phyloP scores from a whole-genome alignment of 2,888 invertebrate genomes.

The Serripes groenlandicus region DNA sequence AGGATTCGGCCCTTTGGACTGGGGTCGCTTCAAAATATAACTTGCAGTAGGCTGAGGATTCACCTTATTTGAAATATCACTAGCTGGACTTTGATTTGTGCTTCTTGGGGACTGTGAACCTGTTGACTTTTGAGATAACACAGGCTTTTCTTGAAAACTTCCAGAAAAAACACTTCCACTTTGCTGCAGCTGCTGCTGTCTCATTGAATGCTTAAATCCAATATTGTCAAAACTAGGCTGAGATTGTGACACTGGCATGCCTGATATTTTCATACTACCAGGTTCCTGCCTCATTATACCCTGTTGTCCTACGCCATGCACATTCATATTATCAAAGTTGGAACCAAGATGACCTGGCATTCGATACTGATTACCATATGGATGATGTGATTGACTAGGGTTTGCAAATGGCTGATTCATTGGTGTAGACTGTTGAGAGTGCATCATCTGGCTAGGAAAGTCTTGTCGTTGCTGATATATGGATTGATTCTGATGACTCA shows the following conservation, averaged over 20 bases:
- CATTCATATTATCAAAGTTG: neutral
- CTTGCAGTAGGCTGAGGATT: neutral
- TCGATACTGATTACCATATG: neutral
- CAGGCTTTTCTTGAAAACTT: neutral
- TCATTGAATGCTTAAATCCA: neutral
- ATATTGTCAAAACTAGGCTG: neutral
- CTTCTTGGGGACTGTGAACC: constrained; percentile 10
- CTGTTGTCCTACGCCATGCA: neutral
- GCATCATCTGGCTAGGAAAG: neutral
- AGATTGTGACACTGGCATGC: constrained; percentile 3
- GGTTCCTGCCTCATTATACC: neutral
- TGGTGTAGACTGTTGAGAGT: neutral
- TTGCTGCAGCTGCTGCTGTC: neutral
- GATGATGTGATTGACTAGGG: neutral
- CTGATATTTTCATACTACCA: constrained; percentile 1
- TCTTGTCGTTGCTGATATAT: neutral
- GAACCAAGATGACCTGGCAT: neutral
- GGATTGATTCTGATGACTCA: neutral
- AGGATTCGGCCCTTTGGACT: neutral
- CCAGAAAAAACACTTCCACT: neutral
- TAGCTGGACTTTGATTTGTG: constrained; percentile 14
- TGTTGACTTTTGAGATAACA: neutral
- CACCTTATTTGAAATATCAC: neutral
- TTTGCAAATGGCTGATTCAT: neutral
- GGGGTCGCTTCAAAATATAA: constrained; percentile 12